phyloP scores from a whole-genome alignment of 2,888 invertebrate species.

The Orchestes rusci region DNA sequence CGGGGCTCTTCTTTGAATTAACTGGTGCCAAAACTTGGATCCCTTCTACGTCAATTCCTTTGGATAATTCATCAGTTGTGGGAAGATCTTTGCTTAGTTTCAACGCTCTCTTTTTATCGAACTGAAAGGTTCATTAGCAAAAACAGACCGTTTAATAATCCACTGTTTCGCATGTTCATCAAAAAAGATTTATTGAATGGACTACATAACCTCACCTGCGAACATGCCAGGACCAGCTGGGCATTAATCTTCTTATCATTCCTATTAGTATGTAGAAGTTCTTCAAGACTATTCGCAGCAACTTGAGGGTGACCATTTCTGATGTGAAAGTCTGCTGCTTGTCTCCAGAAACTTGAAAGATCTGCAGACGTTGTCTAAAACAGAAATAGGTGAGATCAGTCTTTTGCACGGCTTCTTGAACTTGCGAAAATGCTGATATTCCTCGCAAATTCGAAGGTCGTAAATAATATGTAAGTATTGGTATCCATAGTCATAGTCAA shows the following conservation, averaged over 20 bases:
- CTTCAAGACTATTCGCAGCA: slow-evolving; percentile 76
- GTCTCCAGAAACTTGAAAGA: slow-evolving; percentile 75
- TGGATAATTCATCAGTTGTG: slow-evolving; percentile 53
- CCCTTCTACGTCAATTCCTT: slow-evolving; percentile 71
- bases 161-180: no score
- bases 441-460: no score
- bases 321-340: slow-evolving; percentile 78
- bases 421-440: no score
- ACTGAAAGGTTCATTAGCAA: no score
- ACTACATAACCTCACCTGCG: slow-evolving; percentile 45
- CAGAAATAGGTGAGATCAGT: no score
- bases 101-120: slow-evolving; percentile 72
- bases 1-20: slow-evolving; percentile 60
- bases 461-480: no score
- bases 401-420: no score
- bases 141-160: no score
- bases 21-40: slow-evolving; percentile 78
- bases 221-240: slow-evolving; percentile 85
- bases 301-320: slow-evolving; percentile 66
- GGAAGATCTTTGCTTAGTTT: slow-evolving; percentile 61
- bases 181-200: no score
- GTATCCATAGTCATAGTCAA: no score
- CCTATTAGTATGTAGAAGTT: slow-evolving; percentile 67
- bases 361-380: no score
- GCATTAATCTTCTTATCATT: slow-evolving; percentile 74